These are phyloP conservation scores for roundworm (Caenorhabditis elegans) DNA, from an alignment of 1,140 invertebrate species.

Conservation along the genomic window WBcel235 BX284604.4:9490501-9491000, in stretches of 20 bases:
- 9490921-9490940: not conserved
- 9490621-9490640: not conserved
- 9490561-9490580: too few species aligned
- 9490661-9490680: not conserved
- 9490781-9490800: not conserved
- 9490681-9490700: not conserved
- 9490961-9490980: not conserved
- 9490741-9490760: not conserved
- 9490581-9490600: too few species aligned
- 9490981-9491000: not conserved
- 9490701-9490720: not conserved
- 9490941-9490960: not conserved
- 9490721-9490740: not conserved
- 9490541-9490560: too few species aligned
- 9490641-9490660: not conserved
- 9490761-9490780: not conserved
- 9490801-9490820: not conserved
- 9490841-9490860: not conserved
- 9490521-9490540: too few species aligned
- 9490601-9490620: too few species aligned
- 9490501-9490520: too few species aligned
- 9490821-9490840: not conserved
- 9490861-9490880: not conserved
- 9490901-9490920: not conserved
- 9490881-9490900: not conserved